Percentiles rank a stretch among this genome's conserved stretches.
These are phyloP conservation scores for Polydrusus cervinus DNA, from an alignment of 2,888 invertebrate species.

Conservation along the genomic window DNA sequence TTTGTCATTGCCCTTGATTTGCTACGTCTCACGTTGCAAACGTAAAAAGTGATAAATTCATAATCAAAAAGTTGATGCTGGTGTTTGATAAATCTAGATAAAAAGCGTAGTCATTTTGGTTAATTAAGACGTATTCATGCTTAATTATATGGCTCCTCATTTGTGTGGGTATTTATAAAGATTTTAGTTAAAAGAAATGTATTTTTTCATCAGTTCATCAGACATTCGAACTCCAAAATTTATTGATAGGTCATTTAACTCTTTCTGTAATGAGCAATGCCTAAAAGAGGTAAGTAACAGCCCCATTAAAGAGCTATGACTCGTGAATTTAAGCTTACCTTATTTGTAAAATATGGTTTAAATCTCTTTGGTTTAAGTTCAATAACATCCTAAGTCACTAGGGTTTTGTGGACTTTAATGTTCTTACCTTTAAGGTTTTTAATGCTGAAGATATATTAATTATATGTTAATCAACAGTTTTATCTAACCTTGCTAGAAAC, in stretches of 20 bases:
- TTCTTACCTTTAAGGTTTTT: too few relatives aligned
- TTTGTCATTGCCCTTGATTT: constrained; percentile 1
- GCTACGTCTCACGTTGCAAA: background rate
- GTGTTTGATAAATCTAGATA: constrained; percentile 4
- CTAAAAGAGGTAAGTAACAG: constrained; percentile 31
- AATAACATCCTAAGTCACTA: too few relatives aligned
- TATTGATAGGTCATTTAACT: constrained; percentile 49
- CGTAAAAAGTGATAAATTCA: background rate
- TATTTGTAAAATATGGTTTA: background rate
- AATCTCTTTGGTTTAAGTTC: too few relatives aligned
- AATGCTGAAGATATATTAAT: too few relatives aligned
- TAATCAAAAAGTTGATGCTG: background rate
- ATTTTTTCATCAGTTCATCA: constrained; percentile 28
- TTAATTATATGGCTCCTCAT: constrained; percentile 5
- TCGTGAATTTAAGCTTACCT: background rate
- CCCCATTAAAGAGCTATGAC: background rate
- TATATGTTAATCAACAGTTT: too few relatives aligned
- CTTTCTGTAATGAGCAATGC: constrained; percentile 54
- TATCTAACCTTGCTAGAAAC: too few relatives aligned
- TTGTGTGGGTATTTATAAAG: background rate
- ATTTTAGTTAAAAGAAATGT: constrained; percentile 10
- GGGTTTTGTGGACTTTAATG: too few relatives aligned
- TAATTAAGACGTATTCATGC: background rate
- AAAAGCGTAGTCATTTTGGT: background rate
- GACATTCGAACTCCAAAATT: constrained; percentile 17